Evolutionary conservation across 2,888 invertebrate genomes (phyloP), one percentile per base, ranked within the genome.

Genomic region (Oscheius myriophilus): DNA sequence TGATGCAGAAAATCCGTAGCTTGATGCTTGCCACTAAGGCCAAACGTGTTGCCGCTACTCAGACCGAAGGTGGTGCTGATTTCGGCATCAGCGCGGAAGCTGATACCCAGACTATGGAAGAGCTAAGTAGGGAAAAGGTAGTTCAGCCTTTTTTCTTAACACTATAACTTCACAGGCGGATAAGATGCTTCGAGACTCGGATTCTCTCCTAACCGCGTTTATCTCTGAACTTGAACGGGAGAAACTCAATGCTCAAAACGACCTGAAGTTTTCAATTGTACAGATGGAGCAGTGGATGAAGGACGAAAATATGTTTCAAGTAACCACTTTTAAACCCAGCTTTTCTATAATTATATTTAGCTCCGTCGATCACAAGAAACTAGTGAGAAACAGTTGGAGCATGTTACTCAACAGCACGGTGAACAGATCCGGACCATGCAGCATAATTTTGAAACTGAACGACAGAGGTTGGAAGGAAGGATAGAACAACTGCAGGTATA

Each of bases 251-350:
- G 83, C 83, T 0, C 82, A 83, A 57, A 74, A 70, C 51, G 82
- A 83, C 62, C 72, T 80, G 58, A 80, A 82, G 42, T 83, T 80
- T 52, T 79, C 83, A 3, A 71, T 82, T 39, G 80, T 79, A 1
- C 81, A 82, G 53, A 57, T 83, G 67, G 82, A 83, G 57, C 81
- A 83, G 55, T 52, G 81, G 26, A 74, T 82, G 72, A 74, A 77
- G 49, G 78, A 81, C 54, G 81, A 82, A 58, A 70, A 26, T 49
- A 26, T 25, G 9, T 61, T 61, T 18, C 61, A 61, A 18, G 61
- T 61, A 54, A 3, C 23, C 6, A 25, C 3, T 9, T 3, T 33
- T 33, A 52, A 52, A 18, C n/a, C n/a, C n/a, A n/a, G n/a, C n/a
- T 6, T 52, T 23, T 52, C 16, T n/a, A 26, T 49, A 43, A 16